These are phyloP conservation scores for Bergia sp. DNA, from an alignment of 92 coral and sea anemone genomes.

Conservation along the genomic window DNA sequence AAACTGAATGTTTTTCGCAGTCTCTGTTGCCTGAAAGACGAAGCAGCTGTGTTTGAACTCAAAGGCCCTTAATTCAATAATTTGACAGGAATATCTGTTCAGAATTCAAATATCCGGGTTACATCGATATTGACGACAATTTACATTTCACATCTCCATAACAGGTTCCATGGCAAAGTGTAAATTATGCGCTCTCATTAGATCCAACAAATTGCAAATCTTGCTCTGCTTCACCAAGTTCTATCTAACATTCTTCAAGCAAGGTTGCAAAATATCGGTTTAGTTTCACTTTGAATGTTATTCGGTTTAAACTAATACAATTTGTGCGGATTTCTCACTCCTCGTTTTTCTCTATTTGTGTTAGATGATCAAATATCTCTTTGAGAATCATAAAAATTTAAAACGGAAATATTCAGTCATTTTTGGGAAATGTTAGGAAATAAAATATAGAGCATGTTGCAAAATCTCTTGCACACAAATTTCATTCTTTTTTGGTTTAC, in stretches of 20 bases:
- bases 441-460: neutral
- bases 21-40: neutral
- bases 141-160: slow-evolving; percentile 8
- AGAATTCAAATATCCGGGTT: neutral
- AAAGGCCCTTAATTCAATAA: neutral
- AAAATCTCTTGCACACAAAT: neutral
- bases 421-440: neutral
- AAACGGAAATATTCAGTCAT: neutral
- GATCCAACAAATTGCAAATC: neutral
- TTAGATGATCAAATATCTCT: neutral
- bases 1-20: no score
- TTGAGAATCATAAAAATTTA: neutral
- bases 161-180: slow-evolving; percentile 11
- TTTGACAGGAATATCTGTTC: neutral
- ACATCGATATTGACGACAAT: neutral
- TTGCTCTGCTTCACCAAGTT: neutral
- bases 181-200: slow-evolving; percentile 1
- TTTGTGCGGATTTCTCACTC: no score
- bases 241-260: neutral
- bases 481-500: neutral
- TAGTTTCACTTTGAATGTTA: neutral
- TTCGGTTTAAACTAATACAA: neutral
- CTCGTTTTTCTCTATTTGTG: neutral
- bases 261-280: neutral
- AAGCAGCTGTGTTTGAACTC: slow-evolving; percentile 34